Base-by-base conservation (phyloP, 2,113 vertebrate species). In the Otocyon megalotis region DNA sequence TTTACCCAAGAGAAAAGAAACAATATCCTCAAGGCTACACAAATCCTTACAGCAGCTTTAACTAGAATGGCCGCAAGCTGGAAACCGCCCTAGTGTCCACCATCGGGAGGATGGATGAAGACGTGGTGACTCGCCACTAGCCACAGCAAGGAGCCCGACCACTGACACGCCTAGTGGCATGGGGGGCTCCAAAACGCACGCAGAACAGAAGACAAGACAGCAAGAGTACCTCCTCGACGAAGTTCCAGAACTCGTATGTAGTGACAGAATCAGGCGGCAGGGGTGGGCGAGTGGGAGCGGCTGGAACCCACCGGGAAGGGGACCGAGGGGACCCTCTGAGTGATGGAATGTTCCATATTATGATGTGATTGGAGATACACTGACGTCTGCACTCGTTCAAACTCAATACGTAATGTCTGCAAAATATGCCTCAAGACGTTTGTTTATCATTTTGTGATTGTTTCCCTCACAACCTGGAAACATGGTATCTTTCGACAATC, bases 131-230 rank as follows among this genome's bases (percentile, higher is more conserved):
- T n/a, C 6, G 15, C 32, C 35, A 26, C 58, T 50, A 76, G n/a
- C 26, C 20, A 22, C 11, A 28, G 48, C 48, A 56, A 56, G 22
- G 24, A 58, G 65, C 35, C 77, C 43, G 12, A 56, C 14, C 43
- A 9, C 9, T 1, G 14, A 10, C 1, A 32, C 12, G 2, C 69
- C 12, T 2, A 10, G 26, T 24, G 0, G 19, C 14, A 13, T 9
- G 30, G 32, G 20, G 12, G 15, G 58, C 50, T 60, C 71, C 37
- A 26, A 76, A 20, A 85, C 6, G 8, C 28, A 14, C 0, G 30
- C 88, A 32, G 69, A n/a, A 56, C 9, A 1, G 17, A 58, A 54
- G 69, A 43, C 65, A 37, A 37, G 62, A 50, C 35, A 17, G 30
- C 35, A 9, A 20, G 26, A 43, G 48, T 3, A 1, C 26, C 9